A percentile compares a stretch with the other conserved stretches of the same genome.
Conservation (phyloP, 2,888 invertebrate genomes). For the Machimus rusticus region DNA sequence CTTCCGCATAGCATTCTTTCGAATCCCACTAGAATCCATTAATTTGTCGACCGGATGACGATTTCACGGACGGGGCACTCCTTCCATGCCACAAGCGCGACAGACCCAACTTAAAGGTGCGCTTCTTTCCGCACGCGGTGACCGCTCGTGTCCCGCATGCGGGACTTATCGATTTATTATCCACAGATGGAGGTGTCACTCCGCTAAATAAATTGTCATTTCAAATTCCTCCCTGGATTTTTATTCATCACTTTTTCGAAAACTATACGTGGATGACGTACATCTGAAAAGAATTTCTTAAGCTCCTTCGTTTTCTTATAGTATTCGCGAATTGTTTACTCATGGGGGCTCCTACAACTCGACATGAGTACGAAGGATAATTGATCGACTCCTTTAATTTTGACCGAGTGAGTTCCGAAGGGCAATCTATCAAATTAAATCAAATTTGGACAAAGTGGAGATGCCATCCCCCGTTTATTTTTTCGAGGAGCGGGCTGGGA, state of each 20-base stretch:
- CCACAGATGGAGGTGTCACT: not conserved
- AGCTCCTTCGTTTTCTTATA: not conserved
- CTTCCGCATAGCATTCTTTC: slow-evolving; percentile 1
- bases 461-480: not conserved
- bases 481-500: not conserved
- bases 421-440: slow-evolving; percentile 7
- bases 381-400: slow-evolving; percentile 20
- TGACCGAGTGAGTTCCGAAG: not conserved
- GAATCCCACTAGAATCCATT: not conserved
- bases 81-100: not conserved
- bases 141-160: not conserved
- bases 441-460: not conserved
- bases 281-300: not conserved
- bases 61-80: slow-evolving; percentile 14
- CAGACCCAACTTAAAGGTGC: not conserved
- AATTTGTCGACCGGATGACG: slow-evolving; percentile 15
- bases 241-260: not conserved
- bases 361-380: not conserved
- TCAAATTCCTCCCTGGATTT: not conserved
- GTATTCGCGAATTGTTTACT: not conserved
- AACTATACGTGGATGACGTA: not conserved
- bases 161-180: slow-evolving; percentile 12
- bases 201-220: slow-evolving; percentile 10
- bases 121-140: not conserved
- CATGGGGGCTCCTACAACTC: not conserved